Percentiles rank a stretch among this genome's conserved stretches.
These are phyloP conservation scores for Procambarus clarkii DNA, from an alignment of 1,140 invertebrate genomes.

Conservation along the genomic window DNA sequence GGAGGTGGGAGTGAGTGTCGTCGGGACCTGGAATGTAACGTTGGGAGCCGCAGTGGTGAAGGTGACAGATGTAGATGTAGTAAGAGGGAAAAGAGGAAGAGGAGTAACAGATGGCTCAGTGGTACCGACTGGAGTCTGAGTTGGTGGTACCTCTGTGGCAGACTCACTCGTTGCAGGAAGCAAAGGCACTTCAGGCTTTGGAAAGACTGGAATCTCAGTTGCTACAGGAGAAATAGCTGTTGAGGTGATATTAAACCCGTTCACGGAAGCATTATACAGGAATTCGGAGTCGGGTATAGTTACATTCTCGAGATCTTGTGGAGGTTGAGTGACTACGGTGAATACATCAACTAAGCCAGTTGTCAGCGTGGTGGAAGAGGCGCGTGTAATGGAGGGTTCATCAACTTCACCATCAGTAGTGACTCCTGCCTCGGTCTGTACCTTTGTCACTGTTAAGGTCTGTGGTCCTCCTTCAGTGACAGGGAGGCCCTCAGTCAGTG, in stretches of 20 bases:
- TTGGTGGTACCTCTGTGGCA: not conserved
- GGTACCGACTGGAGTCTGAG: not conserved
- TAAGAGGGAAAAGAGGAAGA: not conserved
- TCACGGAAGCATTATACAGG: not conserved
- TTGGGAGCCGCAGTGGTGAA: not conserved
- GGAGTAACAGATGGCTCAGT: not conserved
- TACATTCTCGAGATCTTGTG: not conserved
- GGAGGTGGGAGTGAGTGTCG: not conserved
- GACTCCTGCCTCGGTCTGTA: not conserved
- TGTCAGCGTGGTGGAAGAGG: not conserved
- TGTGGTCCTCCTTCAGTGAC: not conserved
- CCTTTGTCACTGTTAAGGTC: not conserved
- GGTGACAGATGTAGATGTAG: not conserved
- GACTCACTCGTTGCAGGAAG: not conserved
- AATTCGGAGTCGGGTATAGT: slow-evolving; percentile 2
- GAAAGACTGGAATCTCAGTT: not conserved
- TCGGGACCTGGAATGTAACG: slow-evolving; percentile 22
- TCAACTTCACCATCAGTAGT: not conserved
- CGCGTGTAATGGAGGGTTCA: not conserved
- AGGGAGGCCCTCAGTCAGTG: not conserved
- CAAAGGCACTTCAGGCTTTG: not conserved
- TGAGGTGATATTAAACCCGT: not conserved
- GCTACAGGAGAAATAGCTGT: not conserved
- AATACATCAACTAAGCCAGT: not conserved
- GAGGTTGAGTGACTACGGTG: not conserved